Base-by-base conservation (phyloP, 2,113 vertebrate genomes). In the Nibea albiflora region DNA sequence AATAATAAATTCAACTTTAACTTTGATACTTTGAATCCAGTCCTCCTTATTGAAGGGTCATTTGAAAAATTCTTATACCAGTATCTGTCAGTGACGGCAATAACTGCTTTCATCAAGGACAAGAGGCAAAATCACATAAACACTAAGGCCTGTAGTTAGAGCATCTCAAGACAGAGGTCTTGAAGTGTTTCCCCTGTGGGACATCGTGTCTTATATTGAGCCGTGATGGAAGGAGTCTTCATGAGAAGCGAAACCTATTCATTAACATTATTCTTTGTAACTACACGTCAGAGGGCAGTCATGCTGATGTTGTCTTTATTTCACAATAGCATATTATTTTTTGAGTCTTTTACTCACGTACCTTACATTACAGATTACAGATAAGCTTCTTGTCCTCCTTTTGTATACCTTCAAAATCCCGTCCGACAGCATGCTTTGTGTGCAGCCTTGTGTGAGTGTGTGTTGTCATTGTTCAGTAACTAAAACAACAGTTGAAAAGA, bases 401-500 rank as follows among this genome's bases (percentile, higher is more conserved):
- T 0, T 44, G 35, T 26, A 31, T 8, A 24, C 39, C 17, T 57
- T 24, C 15, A 15, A 16, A 75, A 50, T 57, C 66, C 53, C 67
- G 53, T 26, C 39, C 22, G 46, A 20, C 62, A 15, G 35, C 26
- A 78, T 67, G n/a, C n/a, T 47, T 54, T 31, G 5, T 35, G 7
- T 31, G 2, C 1, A 5, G 5, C 14, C 5, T 53, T 22, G 11
- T 44, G 16, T 68, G 3, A 39, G 24, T 26, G 9, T 44, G 58
- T 53, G 65, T 73, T 22, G 61, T 56, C n/a, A 76, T 8, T 46
- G 47, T 42, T 10, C 24, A 28, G 15, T 16, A n/a, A 16, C 6
- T 60, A 31, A 80, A 62, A 62, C 16, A 56, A 57, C 71, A 16
- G 57, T 49, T 1, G 56, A 20, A 12, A 75, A 58, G 42, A 63